Conservation (phyloP, 2,888 invertebrate species). For the Cancer borealis region DNA sequence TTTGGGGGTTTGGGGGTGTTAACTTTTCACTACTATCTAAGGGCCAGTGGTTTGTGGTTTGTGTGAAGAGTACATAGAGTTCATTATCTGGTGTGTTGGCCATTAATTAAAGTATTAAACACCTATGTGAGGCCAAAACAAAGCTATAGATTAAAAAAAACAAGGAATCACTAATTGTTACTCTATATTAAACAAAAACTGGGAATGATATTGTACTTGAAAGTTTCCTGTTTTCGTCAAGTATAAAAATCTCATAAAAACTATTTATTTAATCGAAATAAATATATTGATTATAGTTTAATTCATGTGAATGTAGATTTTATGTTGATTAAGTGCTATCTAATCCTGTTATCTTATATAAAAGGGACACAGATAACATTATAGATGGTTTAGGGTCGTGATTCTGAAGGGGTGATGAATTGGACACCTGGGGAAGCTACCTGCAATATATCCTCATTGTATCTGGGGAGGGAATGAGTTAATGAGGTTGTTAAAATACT, state of each 20-base stretch:
- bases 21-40: neutral
- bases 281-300: neutral
- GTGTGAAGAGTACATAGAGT: neutral
- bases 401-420: neutral
- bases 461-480: constrained; percentile 32
- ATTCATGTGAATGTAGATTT: neutral
- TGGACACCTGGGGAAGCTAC: constrained; percentile 23
- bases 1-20: neutral
- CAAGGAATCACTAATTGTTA: neutral
- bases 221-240: neutral
- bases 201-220: neutral
- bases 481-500: neutral
- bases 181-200: neutral
- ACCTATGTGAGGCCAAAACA: neutral
- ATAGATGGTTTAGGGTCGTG: neutral
- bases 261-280: neutral
- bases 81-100: neutral
- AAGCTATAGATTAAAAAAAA: neutral
- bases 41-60: neutral
- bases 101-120: neutral
- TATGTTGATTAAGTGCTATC: neutral
- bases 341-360: constrained; percentile 5
- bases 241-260: neutral
- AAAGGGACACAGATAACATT: neutral
- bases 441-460: constrained; percentile 14